Evolutionary conservation across 1,140 invertebrate species (phyloP).

Genomic region (Zeugodacus cucurbitae): DNA sequence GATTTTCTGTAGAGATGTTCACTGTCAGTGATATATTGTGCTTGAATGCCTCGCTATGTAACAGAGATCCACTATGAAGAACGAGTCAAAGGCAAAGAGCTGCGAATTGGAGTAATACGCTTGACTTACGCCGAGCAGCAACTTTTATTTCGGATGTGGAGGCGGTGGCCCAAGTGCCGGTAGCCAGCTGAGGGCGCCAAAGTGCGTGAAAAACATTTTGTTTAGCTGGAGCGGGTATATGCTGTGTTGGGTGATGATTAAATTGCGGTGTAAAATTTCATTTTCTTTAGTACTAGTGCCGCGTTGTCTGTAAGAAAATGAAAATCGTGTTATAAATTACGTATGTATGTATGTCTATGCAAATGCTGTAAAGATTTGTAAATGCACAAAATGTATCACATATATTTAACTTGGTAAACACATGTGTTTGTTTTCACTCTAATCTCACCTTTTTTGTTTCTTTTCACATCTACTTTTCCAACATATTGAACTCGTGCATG

Average conservation of each 20-base stretch:
- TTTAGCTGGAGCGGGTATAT: neutral
- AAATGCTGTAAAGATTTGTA: neutral
- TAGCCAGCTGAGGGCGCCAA: neutral
- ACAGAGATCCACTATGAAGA: constrained; percentile 41
- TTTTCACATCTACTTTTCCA: too few relatives aligned
- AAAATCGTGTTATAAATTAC: too few relatives aligned
- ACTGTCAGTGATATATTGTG: constrained; percentile 62
- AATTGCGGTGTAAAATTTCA: neutral
- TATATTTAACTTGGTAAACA: too few relatives aligned
- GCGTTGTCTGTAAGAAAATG: neutral
- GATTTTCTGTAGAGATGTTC: constrained; percentile 60
- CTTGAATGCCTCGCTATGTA: constrained; percentile 59
- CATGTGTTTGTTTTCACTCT: too few relatives aligned
- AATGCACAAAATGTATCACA: neutral
- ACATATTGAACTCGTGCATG: too few relatives aligned
- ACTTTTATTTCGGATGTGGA: constrained; percentile 31
- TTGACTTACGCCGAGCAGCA: neutral
- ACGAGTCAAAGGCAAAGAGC: neutral
- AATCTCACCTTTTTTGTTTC: too few relatives aligned
- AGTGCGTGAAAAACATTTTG: constrained; percentile 21
- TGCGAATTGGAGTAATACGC: neutral
- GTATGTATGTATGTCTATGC: neutral
- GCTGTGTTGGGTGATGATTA: neutral
- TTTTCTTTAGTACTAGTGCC: too few relatives aligned
- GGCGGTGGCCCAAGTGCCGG: neutral